Percentiles rank a stretch among this genome's conserved stretches.
phyloP scores from a whole-genome alignment of 1,140 invertebrate genomes.

The Halesus radiatus region DNA sequence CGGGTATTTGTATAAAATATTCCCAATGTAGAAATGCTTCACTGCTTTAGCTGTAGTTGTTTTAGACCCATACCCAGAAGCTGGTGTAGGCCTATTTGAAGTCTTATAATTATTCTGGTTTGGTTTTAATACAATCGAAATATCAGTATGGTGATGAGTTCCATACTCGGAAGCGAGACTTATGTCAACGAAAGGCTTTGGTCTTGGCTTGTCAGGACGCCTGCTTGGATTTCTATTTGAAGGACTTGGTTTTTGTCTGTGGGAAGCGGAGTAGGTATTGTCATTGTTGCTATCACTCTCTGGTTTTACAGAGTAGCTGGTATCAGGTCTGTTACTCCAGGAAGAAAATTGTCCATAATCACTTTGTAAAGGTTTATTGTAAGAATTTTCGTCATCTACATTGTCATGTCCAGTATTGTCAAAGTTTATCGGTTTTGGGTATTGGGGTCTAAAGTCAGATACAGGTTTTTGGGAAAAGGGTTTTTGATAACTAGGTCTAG shows the following conservation, averaged over 20 bases:
- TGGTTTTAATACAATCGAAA: constrained; percentile 54
- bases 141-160: constrained; percentile 43
- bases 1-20: constrained; percentile 70
- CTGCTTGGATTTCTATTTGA: constrained; percentile 25
- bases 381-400: constrained; percentile 19
- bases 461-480: constrained; percentile 49
- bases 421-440: constrained; percentile 43
- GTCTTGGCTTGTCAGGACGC: constrained; percentile 1
- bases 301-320: not conserved
- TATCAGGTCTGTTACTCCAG: constrained; percentile 37
- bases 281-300: constrained; percentile 23
- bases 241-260: constrained; percentile 13
- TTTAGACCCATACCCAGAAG: not conserved
- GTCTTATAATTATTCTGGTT: constrained; percentile 44
- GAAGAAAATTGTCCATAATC: constrained; percentile 53
- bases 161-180: constrained; percentile 51
- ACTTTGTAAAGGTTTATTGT: constrained; percentile 49
- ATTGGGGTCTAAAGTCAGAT: constrained; percentile 39
- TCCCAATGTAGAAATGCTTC: constrained; percentile 72
- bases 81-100: constrained; percentile 29
- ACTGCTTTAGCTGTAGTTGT: constrained; percentile 50
- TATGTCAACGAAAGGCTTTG: constrained; percentile 46
- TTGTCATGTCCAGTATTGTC: constrained; percentile 30
- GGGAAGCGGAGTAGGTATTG: constrained; percentile 26
- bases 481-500: constrained; percentile 51